phyloP scores from a whole-genome alignment of 2,888 invertebrate genomes.

The Stenurella melanura region DNA sequence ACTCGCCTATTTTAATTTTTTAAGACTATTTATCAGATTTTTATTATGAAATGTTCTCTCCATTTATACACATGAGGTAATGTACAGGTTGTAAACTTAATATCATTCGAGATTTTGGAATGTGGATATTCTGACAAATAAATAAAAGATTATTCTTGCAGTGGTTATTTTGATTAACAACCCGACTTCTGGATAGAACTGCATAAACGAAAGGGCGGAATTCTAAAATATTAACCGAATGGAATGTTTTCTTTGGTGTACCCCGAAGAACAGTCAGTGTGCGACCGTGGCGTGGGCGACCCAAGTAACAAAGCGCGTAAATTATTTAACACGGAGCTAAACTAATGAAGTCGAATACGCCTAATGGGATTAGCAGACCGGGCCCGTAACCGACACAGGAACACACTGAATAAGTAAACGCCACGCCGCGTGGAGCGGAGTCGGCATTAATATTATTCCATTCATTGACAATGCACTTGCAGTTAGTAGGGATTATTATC shows the following conservation, averaged over 20 bases:
- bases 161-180: neutral
- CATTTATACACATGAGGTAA: too few relatives aligned
- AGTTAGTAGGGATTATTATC: neutral
- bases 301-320: slow-evolving; percentile 63
- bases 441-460: neutral
- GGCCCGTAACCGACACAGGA: slow-evolving; percentile 15
- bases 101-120: too few relatives aligned
- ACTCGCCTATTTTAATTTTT: too few relatives aligned
- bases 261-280: neutral
- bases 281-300: slow-evolving; percentile 11
- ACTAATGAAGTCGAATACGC: slow-evolving; percentile 67
- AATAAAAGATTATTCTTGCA: too few relatives aligned
- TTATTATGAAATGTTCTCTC: too few relatives aligned
- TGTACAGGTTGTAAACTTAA: too few relatives aligned
- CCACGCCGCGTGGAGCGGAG: neutral
- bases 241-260: neutral
- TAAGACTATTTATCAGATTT: too few relatives aligned
- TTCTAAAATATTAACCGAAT: neutral
- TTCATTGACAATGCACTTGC: neutral
- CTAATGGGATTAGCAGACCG: slow-evolving; percentile 62
- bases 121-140: too few relatives aligned
- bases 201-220: neutral
- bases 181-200: neutral
- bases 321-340: slow-evolving; percentile 66
- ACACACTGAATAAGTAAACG: slow-evolving; percentile 31